Evolutionary conservation across 2,888 invertebrate species (phyloP).

Genomic region (Apamea monoglypha): DNA sequence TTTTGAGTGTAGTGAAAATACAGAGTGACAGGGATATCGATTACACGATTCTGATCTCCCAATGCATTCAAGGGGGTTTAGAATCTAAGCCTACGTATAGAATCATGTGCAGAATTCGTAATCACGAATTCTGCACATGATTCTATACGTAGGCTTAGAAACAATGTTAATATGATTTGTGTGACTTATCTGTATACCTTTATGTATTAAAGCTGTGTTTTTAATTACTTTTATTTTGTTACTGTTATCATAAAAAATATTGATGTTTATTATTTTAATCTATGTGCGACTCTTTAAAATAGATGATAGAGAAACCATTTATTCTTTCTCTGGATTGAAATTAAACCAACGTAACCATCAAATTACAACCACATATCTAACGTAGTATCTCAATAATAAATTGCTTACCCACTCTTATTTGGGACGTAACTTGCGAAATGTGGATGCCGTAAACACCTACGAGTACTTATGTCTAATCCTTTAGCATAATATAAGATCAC

Average conservation of each 20-base stretch:
- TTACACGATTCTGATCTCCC: background rate
- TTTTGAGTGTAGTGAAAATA: constrained; percentile 24
- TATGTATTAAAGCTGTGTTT: constrained; percentile 11
- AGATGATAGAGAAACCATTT: background rate
- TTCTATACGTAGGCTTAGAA: background rate
- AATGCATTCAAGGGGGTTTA: background rate
- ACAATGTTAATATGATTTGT: constrained; percentile 12
- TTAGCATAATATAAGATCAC: background rate
- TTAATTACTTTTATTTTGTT: background rate
- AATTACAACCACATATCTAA: background rate
- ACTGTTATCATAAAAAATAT: background rate
- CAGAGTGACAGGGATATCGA: background rate
- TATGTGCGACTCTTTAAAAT: background rate
- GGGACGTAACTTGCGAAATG: background rate
- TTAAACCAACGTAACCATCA: background rate
- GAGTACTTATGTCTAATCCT: background rate
- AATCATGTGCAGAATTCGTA: too few relatives aligned
- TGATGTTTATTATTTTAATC: background rate
- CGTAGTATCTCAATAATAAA: background rate
- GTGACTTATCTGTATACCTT: background rate
- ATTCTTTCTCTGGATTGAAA: background rate
- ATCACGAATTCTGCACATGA: too few relatives aligned
- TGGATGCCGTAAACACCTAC: background rate
- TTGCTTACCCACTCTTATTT: background rate
- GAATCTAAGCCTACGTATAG: too few relatives aligned